Evolutionary conservation across 1,140 invertebrate genomes (phyloP).

Genomic region (Drosophila nasuta): DNA sequence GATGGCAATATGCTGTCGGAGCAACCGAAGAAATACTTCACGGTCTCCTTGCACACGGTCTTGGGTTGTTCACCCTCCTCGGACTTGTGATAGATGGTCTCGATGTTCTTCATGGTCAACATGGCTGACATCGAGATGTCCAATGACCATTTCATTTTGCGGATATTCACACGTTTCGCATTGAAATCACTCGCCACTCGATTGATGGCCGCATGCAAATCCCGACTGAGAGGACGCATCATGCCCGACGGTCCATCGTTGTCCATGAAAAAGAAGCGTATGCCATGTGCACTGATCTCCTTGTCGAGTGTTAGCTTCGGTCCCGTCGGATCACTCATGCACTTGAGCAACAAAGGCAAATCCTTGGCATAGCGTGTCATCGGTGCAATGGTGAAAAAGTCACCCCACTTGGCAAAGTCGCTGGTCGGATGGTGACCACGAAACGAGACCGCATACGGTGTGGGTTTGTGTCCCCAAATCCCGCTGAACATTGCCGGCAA

Average conservation of each 20-base stretch:
- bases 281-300: conserved; percentile 87
- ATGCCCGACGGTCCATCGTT: conserved; percentile 89
- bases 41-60: conserved; percentile 86
- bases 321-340: conserved; percentile 87
- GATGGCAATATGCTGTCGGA: conserved; percentile 87
- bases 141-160: conserved; percentile 87
- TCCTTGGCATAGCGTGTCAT: conserved; percentile 94
- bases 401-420: conserved; percentile 86
- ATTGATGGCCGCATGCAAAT: conserved; percentile 89
- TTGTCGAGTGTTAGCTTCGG: conserved; percentile 88
- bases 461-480: conserved; percentile 93
- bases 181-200: conserved; percentile 88
- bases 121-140: conserved; percentile 87
- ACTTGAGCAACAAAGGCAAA: conserved; percentile 89
- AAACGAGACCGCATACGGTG: conserved; percentile 87
- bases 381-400: conserved; percentile 90
- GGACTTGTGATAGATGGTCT: conserved; percentile 87
- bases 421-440: conserved; percentile 87
- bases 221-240: conserved; percentile 87
- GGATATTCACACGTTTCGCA: conserved; percentile 86
- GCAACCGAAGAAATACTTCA: conserved; percentile 86
- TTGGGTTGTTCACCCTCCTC: conserved; percentile 86
- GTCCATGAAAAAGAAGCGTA: conserved; percentile 93
- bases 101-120: conserved; percentile 87
- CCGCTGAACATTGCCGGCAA: conserved; percentile 95